Conservation (phyloP, 2,113 vertebrate species). For the Danio rerio region GRCz12tu NC_133183.1:3025001-3025500, state of each 20-base stretch:
- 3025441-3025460: not conserved
- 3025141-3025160: constrained; percentile 98
- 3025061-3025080: no score
- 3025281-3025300: constrained; percentile 96
- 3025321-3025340: constrained; percentile 80
- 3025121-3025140: constrained; percentile 74
- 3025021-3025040: no score
- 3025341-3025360: no score
- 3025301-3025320: constrained; percentile 87
- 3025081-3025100: no score
- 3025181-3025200: constrained; percentile 94
- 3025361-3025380: no score
- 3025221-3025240: constrained; percentile 84
- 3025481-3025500: constrained; percentile 97
- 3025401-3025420: no score
- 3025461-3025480: constrained; percentile 93
- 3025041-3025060: no score
- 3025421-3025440: no score
- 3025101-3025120: no score
- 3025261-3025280: constrained; percentile 94
- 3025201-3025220: constrained; percentile 91
- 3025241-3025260: constrained; percentile 92
- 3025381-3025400: no score
- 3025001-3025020: no score
- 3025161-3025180: constrained; percentile 98